Evolutionary conservation across 2,113 vertebrate genomes (phyloP).

Genomic region (Phalacrocorax brasilianus): DNA sequence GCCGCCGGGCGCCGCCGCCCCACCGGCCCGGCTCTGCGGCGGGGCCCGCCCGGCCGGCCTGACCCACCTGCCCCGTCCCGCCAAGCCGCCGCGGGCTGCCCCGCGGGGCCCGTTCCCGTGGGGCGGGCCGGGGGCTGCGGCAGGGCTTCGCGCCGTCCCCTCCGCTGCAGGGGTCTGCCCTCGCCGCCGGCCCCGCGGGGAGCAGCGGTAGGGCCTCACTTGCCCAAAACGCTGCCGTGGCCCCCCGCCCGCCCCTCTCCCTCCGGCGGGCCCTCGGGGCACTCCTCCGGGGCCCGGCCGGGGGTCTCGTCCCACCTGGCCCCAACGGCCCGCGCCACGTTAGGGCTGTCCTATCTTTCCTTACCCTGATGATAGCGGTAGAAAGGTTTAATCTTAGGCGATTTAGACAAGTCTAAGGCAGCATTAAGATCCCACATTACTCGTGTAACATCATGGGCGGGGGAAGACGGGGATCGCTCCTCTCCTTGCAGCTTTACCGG

Average conservation of each 20-base stretch:
- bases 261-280: background rate
- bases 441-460: fast-evolving
- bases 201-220: too few species aligned
- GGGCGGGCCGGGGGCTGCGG: too few species aligned
- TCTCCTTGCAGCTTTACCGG: fast-evolving
- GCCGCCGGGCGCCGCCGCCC: too few species aligned
- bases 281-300: too few species aligned
- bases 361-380: fast-evolving
- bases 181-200: background rate
- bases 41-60: too few species aligned
- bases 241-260: background rate
- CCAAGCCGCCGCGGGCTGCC: too few species aligned
- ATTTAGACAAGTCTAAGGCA: fast-evolving
- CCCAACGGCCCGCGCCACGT: fast-evolving
- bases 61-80: too few species aligned
- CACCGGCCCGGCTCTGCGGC: too few species aligned
- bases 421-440: fast-evolving
- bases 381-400: fast-evolving
- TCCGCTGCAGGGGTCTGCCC: too few species aligned
- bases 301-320: background rate
- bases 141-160: too few species aligned
- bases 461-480: fast-evolving
- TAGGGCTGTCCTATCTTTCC: fast-evolving
- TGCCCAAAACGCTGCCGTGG: too few species aligned
- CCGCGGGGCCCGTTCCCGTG: too few species aligned